phyloP scores from a whole-genome alignment of 2,113 vertebrate genomes.

The Ceratotherium simum region DNA sequence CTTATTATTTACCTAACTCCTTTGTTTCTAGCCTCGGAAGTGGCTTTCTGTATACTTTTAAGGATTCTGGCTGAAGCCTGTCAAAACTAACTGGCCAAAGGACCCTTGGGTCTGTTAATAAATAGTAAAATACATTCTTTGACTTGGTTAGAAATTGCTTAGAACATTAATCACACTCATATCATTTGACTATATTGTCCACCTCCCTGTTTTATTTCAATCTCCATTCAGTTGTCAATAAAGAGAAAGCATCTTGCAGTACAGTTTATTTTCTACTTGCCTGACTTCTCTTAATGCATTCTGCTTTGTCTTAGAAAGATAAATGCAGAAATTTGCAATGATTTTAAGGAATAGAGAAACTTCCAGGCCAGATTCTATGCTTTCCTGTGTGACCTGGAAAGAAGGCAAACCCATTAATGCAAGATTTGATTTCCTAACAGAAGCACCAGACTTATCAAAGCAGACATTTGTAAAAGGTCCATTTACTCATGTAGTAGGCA shows the following conservation, averaged over 20 bases:
- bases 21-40: not conserved
- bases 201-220: slow-evolving; percentile 24
- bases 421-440: slow-evolving; percentile 36
- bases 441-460: not conserved
- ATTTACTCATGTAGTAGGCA: not conserved
- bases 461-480: not conserved
- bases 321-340: not conserved
- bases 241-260: not conserved
- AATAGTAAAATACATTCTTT: not conserved
- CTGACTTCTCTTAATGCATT: slow-evolving; percentile 21
- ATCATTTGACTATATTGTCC: slow-evolving; percentile 15
- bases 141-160: slow-evolving; percentile 34
- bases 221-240: not conserved
- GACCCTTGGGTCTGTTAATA: not conserved
- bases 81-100: not conserved
- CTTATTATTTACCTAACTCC: not conserved
- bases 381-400: not conserved
- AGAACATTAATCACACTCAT: slow-evolving; percentile 17
- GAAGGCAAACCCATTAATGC: not conserved
- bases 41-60: slow-evolving; percentile 32
- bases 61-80: not conserved
- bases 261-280: slow-evolving; percentile 10
- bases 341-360: slow-evolving; percentile 34
- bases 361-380: not conserved
- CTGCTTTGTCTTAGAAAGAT: slow-evolving; percentile 29